phyloP scores from a whole-genome alignment of 2,888 invertebrate genomes.

The Odontocolon sp. region DNA sequence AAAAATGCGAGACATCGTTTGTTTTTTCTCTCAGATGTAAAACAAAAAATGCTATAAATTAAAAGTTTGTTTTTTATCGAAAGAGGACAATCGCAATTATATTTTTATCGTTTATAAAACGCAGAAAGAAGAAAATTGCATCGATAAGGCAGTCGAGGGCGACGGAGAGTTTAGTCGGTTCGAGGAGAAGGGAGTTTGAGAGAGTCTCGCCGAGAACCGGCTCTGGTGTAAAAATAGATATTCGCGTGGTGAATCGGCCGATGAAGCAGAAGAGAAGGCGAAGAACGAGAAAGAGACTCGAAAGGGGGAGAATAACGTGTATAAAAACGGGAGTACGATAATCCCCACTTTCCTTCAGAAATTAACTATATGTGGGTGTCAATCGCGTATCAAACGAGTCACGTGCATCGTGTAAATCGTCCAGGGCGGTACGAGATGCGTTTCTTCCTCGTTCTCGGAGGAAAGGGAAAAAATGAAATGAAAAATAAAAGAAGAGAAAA shows the following conservation, averaged over 20 bases:
- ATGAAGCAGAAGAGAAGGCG: background rate
- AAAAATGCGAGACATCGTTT: no score
- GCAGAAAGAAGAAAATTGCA: background rate
- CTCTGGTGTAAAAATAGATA: constrained; percentile 27
- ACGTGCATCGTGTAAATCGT: no score
- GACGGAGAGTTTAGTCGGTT: constrained; percentile 3
- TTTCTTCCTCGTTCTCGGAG: no score
- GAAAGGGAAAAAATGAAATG: no score
- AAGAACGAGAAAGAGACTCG: background rate
- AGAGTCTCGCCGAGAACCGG: background rate
- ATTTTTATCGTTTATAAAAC: background rate
- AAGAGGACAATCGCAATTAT: background rate
- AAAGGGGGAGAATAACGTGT: background rate
- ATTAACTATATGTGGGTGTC: no score
- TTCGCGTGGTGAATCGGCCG: no score
- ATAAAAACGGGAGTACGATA: background rate
- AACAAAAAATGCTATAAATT: no score
- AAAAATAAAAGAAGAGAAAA: no score
- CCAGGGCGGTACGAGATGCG: no score
- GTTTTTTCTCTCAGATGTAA: no score
- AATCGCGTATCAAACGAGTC: no score
- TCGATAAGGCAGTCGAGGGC: constrained; percentile 6
- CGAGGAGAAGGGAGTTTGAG: background rate
- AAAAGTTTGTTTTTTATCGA: background rate
- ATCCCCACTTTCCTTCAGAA: no score